These are phyloP conservation scores for Orientallactaga bullata DNA, from an alignment of 2,113 vertebrate species.

Conservation along the genomic window DNA sequence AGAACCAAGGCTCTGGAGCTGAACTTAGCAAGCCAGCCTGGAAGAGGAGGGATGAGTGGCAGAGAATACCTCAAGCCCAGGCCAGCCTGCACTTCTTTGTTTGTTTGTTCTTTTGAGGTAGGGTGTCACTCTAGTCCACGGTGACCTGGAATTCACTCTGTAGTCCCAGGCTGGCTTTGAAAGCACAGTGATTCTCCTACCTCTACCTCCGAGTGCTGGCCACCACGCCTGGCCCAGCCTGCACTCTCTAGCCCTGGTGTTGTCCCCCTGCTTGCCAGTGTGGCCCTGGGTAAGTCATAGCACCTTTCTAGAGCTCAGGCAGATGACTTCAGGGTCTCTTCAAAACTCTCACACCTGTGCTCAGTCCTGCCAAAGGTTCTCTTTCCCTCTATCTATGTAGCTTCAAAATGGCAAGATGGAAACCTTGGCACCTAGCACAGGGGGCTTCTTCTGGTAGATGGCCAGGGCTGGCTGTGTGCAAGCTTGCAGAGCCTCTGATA, in stretches of 20 bases:
- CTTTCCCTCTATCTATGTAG: not conserved
- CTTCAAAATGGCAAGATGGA: not conserved
- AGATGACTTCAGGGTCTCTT: slow-evolving; percentile 12
- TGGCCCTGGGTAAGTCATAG: not conserved
- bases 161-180: too few relatives aligned
- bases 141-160: too few relatives aligned
- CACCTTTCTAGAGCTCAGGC: not conserved
- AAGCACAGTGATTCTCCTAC: too few relatives aligned
- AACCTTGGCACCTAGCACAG: not conserved
- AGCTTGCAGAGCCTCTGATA: not conserved
- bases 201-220: too few relatives aligned
- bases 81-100: not conserved
- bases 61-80: not conserved
- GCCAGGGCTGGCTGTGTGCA: not conserved
- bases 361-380: not conserved
- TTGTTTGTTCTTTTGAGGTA: too few relatives aligned
- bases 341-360: not conserved
- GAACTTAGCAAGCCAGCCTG: not conserved
- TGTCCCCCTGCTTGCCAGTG: not conserved
- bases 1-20: not conserved
- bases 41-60: not conserved
- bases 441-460: not conserved
- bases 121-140: too few relatives aligned
- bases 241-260: not conserved
- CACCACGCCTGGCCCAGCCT: not conserved